Base-by-base conservation (phyloP, 2,888 invertebrate genomes). In the Xestoiulus laeticollis region DNA sequence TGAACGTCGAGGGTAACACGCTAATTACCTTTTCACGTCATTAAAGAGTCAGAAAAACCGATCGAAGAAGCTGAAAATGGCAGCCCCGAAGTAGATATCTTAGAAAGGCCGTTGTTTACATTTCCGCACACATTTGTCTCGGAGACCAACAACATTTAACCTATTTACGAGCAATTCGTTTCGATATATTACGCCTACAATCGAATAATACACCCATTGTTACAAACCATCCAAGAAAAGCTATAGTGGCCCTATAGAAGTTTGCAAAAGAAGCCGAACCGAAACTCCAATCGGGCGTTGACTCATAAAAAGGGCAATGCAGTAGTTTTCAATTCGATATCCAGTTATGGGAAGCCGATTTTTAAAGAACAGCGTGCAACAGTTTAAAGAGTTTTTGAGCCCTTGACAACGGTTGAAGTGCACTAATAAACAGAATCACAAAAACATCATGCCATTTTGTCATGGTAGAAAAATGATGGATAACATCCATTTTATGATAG, bases 21-120 rank as follows among this genome's bases (percentile, higher is more conserved):
- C 78, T 78, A 78, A 78, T 78, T 78, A 78, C 78, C 30, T 78
- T 78, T 26, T 78, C 78, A 78, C 78, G 78, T 78, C 78, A 78
- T 78, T 78, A 78, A 78, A 78, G 30, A 78, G 78, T 78, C 78
- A 78, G 78, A 30, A 78, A n/a, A 78, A 1, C 30, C 78, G 78
- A 78, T 78, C 78, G 78, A 78, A 78, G 78, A 14, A 30, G 4
- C 78, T 32, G 78, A 78, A 78, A 78, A 78, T 78, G 78, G 30
- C 10, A 26, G 30, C 14, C 78, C 78, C 16, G 30, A 78, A 30
- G 78, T 30, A 32, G 78, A 26, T 78, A 38, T 22, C 78, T 6
- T 78, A 26, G 78, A 78, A 78, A 78, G 78, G 30, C 14, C 30
- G 78, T 30, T 78, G 78, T 78, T 78, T 78, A 78, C 78, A 78